Conservation (phyloP, 2,113 vertebrate genomes). For the Xiphophorus couchianus region DNA sequence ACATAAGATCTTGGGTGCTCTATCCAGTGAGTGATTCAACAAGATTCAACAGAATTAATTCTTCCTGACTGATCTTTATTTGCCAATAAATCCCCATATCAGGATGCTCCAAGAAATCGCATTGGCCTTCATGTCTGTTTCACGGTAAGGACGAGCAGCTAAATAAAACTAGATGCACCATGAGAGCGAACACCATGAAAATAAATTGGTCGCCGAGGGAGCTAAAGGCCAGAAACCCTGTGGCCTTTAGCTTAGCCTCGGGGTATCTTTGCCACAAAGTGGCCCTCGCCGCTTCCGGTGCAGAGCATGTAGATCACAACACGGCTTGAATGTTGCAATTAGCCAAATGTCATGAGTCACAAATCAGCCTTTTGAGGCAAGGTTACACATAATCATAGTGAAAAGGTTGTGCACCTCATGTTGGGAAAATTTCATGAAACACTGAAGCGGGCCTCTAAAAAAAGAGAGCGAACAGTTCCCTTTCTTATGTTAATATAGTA, state of each 20-base stretch:
- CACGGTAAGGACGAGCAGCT: slow-evolving; percentile 32
- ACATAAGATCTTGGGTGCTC: not conserved
- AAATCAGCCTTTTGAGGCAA: slow-evolving; percentile 41
- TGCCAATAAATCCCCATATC: slow-evolving; percentile 1
- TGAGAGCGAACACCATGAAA: slow-evolving; percentile 55
- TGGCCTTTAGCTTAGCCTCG: slow-evolving; percentile 55
- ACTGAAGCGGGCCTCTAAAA: slow-evolving; percentile 2
- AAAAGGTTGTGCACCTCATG: slow-evolving; percentile 59
- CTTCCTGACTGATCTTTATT: not conserved
- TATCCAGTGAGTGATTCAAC: slow-evolving; percentile 4
- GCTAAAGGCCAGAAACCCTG: slow-evolving; percentile 44
- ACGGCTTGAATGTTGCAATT: slow-evolving; percentile 57
- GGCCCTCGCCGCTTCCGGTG: slow-evolving; percentile 29
- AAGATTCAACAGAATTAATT: slow-evolving; percentile 17
- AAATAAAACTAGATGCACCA: slow-evolving; percentile 34
- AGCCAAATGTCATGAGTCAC: slow-evolving; percentile 69
- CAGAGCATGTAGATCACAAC: slow-evolving; percentile 38
- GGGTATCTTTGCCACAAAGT: slow-evolving; percentile 36
- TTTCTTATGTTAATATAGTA: slow-evolving; percentile 9
- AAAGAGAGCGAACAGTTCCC: not conserved
- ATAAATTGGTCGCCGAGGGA: slow-evolving; percentile 74
- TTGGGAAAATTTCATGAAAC: slow-evolving; percentile 27
- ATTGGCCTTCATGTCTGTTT: slow-evolving; percentile 6
- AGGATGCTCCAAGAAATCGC: slow-evolving; percentile 26
- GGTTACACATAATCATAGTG: slow-evolving; percentile 52